Evolutionary conservation across 2,888 invertebrate species (phyloP).

Genomic region (Pterobdella sp.): DNA sequence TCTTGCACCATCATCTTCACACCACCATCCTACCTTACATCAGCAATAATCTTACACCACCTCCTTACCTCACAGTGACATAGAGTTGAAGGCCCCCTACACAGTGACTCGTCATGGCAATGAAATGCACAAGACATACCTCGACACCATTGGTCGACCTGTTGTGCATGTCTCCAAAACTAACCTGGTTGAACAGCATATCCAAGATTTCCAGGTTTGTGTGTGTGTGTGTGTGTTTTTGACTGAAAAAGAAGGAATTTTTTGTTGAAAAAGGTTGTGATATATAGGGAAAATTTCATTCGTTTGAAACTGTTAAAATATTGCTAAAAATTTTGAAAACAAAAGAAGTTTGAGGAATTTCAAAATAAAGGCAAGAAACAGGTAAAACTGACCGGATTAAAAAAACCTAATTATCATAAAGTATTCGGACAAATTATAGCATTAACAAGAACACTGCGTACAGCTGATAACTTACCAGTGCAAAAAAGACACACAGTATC

Average conservation of each 20-base stretch:
- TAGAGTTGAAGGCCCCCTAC: conserved; percentile 75
- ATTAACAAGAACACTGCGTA: too few relatives aligned
- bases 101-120: conserved; percentile 67
- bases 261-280: background rate
- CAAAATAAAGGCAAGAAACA: too few relatives aligned
- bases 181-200: conserved; percentile 90
- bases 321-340: too few relatives aligned
- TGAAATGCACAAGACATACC: conserved; percentile 76
- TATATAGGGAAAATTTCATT: too few relatives aligned
- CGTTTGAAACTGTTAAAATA: too few relatives aligned
- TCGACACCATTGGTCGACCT: conserved; percentile 86
- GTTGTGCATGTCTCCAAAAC: conserved; percentile 71
- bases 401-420: too few relatives aligned
- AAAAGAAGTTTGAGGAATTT: too few relatives aligned
- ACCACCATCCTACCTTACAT: background rate
- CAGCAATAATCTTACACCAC: background rate
- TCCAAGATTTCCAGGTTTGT: conserved; percentile 74
- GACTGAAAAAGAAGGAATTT: too few relatives aligned
- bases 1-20: background rate
- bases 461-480: too few relatives aligned
- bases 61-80: conserved; percentile 55
- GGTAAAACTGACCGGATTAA: too few relatives aligned
- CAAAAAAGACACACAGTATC: too few relatives aligned
- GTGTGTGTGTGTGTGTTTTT: background rate
- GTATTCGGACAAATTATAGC: too few relatives aligned